Conservation (phyloP, 2,113 vertebrate species). For the Neotoma lepida region DNA sequence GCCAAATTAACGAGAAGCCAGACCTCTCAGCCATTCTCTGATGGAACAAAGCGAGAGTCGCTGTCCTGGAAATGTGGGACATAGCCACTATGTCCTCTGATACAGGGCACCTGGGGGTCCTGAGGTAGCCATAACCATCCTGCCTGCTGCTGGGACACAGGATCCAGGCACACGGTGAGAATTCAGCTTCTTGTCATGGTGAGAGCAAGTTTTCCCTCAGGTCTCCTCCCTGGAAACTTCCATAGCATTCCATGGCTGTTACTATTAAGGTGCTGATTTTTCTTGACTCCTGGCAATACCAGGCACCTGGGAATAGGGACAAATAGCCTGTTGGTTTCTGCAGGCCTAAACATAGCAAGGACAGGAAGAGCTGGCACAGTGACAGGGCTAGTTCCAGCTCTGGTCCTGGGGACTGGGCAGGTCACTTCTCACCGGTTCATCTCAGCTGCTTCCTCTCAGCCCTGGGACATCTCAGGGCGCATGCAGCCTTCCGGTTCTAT, state of each 20-base stretch:
- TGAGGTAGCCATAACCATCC: not conserved
- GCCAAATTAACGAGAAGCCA: constrained; percentile 55
- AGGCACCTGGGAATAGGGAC: not conserved
- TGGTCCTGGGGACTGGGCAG: not conserved
- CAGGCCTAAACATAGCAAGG: rapidly evolving
- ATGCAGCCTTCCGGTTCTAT: not conserved
- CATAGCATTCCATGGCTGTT: not conserved
- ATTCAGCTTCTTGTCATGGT: not conserved
- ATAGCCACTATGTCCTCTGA: not conserved
- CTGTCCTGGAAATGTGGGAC: not conserved
- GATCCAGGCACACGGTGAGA: not conserved
- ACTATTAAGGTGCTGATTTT: not conserved
- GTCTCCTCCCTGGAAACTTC: not conserved
- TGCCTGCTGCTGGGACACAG: not conserved
- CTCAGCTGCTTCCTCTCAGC: not conserved
- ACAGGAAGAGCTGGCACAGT: not conserved
- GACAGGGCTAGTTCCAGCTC: not conserved
- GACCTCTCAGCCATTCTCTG: constrained; percentile 48
- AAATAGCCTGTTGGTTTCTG: not conserved
- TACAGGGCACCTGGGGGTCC: not conserved
- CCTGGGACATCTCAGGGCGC: not conserved
- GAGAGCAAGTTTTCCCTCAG: not conserved
- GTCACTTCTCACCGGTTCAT: not conserved
- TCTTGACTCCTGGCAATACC: not conserved
- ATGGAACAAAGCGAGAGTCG: not conserved